A percentile compares a stretch with the other conserved stretches of the same genome.
These are phyloP conservation scores for Drosophila obscura DNA, from an alignment of 1,140 invertebrate species.

Conservation along the genomic window DNA sequence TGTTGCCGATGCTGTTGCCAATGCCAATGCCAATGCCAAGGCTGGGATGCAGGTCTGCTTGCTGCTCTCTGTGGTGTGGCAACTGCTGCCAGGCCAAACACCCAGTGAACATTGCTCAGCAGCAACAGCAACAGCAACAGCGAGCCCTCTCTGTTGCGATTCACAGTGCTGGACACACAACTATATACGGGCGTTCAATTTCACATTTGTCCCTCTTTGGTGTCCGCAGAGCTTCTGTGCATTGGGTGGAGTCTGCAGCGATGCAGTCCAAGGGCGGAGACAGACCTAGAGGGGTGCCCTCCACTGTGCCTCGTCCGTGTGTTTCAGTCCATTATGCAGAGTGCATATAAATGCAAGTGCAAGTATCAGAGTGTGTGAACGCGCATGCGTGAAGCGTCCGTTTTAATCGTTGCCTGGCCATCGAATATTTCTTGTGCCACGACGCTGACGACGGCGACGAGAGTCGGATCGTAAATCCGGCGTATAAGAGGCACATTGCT, in stretches of 20 bases:
- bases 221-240: too few relatives aligned
- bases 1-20: constrained; percentile 43
- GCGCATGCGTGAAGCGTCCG: constrained; percentile 80
- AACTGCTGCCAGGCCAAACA: constrained; percentile 74
- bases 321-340: constrained; percentile 57
- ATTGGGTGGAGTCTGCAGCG: too few relatives aligned
- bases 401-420: constrained; percentile 80
- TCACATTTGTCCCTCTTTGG: not conserved
- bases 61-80: constrained; percentile 54
- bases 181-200: not conserved
- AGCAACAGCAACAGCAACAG: constrained; percentile 38
- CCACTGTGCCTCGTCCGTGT: constrained; percentile 28
- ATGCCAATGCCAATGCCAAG: constrained; percentile 48
- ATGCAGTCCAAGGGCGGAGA: too few relatives aligned
- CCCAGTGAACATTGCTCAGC: constrained; percentile 62
- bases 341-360: constrained; percentile 50
- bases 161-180: constrained; percentile 17
- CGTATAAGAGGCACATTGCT: constrained; percentile 74
- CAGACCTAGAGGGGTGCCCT: not conserved
- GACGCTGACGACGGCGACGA: constrained; percentile 39
- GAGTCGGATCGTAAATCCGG: constrained; percentile 74
- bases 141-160: constrained; percentile 29
- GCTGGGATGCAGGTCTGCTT: constrained; percentile 47
- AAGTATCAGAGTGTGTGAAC: constrained; percentile 55
- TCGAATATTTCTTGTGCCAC: constrained; percentile 79